These are phyloP conservation scores for Recurvirostra avosetta DNA, from an alignment of 2,113 vertebrate species.

Conservation along the genomic window DNA sequence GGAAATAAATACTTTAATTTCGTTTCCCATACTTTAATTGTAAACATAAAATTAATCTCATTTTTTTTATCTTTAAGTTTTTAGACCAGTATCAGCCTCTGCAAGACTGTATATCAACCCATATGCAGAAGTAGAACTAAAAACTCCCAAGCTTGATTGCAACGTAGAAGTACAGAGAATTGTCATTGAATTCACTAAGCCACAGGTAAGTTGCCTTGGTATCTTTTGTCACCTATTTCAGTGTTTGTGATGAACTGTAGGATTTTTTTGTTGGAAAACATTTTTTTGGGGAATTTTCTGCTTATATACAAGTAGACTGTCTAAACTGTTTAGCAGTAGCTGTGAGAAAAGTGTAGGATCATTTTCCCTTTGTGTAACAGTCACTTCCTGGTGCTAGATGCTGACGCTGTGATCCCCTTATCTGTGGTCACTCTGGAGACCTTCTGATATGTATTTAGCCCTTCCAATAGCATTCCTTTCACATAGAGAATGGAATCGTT, in stretches of 20 bases:
- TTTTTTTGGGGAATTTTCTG: not conserved
- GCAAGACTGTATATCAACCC: conserved; percentile 93
- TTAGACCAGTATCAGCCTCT: conserved; percentile 91
- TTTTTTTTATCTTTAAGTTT: conserved; percentile 76
- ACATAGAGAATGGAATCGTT: not conserved
- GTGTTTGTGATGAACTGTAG: not conserved
- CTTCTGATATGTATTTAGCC: not conserved
- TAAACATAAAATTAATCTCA: not conserved
- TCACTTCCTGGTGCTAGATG: not conserved
- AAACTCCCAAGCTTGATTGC: conserved; percentile 84
- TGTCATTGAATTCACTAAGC: conserved; percentile 88
- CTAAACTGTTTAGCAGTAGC: not conserved
- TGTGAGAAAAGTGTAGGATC: not conserved
- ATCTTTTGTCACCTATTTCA: not conserved
- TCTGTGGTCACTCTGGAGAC: not conserved
- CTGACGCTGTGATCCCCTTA: not conserved
- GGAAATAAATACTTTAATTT: not conserved
- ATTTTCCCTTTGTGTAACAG: not conserved
- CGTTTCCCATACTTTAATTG: not conserved
- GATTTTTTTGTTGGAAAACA: not conserved
- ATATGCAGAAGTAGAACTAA: conserved; percentile 84
- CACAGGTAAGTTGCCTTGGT: conserved; percentile 76
- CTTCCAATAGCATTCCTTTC: not conserved
- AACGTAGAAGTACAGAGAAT: conserved; percentile 92
- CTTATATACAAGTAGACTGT: not conserved